These are phyloP conservation scores for Gymnarchus niloticus DNA, from an alignment of 2,113 vertebrate genomes.

Conservation along the genomic window DNA sequence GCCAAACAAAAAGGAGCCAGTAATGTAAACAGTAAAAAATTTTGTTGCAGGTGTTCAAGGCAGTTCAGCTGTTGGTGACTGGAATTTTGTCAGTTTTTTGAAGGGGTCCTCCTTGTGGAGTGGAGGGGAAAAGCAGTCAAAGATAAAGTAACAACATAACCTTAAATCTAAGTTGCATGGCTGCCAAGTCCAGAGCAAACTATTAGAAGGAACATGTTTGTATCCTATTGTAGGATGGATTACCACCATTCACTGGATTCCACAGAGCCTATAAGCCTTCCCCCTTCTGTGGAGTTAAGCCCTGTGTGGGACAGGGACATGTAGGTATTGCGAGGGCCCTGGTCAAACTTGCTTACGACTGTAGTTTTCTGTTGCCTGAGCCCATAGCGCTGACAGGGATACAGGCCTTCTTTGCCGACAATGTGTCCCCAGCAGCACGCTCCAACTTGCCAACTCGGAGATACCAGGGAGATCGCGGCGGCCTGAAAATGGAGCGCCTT, in stretches of 20 bases:
- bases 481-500: background rate
- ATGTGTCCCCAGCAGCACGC: background rate
- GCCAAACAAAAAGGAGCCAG: background rate
- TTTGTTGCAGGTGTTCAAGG: background rate
- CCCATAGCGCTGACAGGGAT: constrained; percentile 46
- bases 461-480: constrained; percentile 22
- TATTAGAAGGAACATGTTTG: constrained; percentile 33
- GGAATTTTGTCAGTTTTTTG: background rate
- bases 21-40: background rate
- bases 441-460: constrained; percentile 56
- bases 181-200: constrained; percentile 52
- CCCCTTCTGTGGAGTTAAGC: constrained; percentile 62
- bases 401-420: background rate
- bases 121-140: background rate
- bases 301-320: constrained; percentile 39
- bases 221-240: constrained; percentile 54
- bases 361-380: constrained; percentile 52
- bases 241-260: constrained; percentile 37
- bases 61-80: background rate
- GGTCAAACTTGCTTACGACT: constrained; percentile 61
- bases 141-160: background rate
- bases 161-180: constrained; percentile 23
- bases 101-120: background rate
- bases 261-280: constrained; percentile 41
- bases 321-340: constrained; percentile 33